A percentile compares a stretch with the other conserved stretches of the same genome.
Conservation (phyloP, 2,888 invertebrate genomes). For the Druceiella hillmani region DNA sequence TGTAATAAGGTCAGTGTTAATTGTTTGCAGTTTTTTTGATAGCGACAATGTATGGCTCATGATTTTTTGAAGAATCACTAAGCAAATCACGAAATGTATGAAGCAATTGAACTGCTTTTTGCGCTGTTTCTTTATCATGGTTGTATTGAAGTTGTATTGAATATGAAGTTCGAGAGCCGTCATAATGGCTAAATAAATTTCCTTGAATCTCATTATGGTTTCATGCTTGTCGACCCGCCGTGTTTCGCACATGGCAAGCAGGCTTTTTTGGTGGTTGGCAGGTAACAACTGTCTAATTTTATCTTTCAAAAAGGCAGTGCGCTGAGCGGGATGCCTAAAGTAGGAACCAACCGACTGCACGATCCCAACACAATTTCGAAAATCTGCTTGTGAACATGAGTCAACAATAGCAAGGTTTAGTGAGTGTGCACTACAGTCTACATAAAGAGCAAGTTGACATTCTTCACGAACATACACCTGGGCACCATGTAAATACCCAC, state of each 20-base stretch:
- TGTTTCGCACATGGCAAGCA: constrained; percentile 15
- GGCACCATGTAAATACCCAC: constrained; percentile 13
- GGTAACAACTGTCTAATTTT: constrained; percentile 14
- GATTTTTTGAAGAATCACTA: constrained; percentile 11
- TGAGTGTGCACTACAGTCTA: constrained; percentile 14
- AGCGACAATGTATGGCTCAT: constrained; percentile 13
- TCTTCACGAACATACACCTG: constrained; percentile 14
- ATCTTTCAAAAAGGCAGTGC: constrained; percentile 13
- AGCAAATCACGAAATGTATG: constrained; percentile 11
- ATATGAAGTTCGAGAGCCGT: constrained; percentile 13
- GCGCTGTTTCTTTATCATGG: constrained; percentile 12
- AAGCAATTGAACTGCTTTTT: constrained; percentile 14
- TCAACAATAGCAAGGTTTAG: constrained; percentile 15
- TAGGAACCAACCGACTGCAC: constrained; percentile 17
- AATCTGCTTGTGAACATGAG: constrained; percentile 18
- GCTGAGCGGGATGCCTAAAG: constrained; percentile 19
- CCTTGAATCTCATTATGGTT: too few species aligned
- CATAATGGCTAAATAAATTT: constrained; percentile 11
- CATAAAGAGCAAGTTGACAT: constrained; percentile 11
- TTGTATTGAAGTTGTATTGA: constrained; percentile 9
- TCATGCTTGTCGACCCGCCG: constrained; percentile 12
- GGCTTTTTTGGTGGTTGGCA: constrained; percentile 13
- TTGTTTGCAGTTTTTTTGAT: too few species aligned
- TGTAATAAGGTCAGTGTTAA: too few species aligned
- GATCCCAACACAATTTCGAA: constrained; percentile 18